Conservation (phyloP, 1,140 invertebrate species). For the Zophobas atratus region DNA sequence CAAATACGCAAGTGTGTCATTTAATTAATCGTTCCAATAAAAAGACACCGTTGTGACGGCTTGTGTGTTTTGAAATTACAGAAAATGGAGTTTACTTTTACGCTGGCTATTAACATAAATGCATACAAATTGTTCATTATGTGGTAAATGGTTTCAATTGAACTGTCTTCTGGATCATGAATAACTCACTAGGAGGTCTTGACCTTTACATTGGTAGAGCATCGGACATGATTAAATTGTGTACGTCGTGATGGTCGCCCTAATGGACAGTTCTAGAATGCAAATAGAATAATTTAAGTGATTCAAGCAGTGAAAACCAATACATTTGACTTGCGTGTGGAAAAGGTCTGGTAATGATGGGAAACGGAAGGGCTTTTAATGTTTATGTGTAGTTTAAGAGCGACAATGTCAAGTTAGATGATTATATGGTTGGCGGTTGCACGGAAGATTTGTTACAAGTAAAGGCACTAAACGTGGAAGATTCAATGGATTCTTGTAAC, state of each 20-base stretch:
- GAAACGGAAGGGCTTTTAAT: slow-evolving; percentile 17
- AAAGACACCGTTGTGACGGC: neutral
- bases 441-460: slow-evolving; percentile 32
- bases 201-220: slow-evolving; percentile 3
- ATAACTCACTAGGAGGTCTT: slow-evolving; percentile 1
- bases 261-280: slow-evolving; percentile 9
- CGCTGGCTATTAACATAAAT: slow-evolving; percentile 12
- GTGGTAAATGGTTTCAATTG: slow-evolving; percentile 3
- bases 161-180: neutral
- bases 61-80: neutral
- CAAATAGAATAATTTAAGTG: slow-evolving; percentile 19
- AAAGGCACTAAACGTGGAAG: slow-evolving; percentile 41
- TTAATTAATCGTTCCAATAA: slow-evolving; percentile 9
- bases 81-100: neutral
- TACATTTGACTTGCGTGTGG: slow-evolving; percentile 17
- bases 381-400: slow-evolving; percentile 20
- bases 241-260: neutral
- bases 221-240: slow-evolving; percentile 34
- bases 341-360: slow-evolving; percentile 3
- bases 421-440: slow-evolving; percentile 15
- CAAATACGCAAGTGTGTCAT: neutral
- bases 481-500: slow-evolving; percentile 45
- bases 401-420: slow-evolving; percentile 33
- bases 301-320: slow-evolving; percentile 6
- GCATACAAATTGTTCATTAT: slow-evolving; percentile 27